A percentile compares a stretch with the other conserved stretches of the same genome.
Evolutionary conservation across 2,888 invertebrate species (phyloP).

Genomic region (Scrobipalpa costella): DNA sequence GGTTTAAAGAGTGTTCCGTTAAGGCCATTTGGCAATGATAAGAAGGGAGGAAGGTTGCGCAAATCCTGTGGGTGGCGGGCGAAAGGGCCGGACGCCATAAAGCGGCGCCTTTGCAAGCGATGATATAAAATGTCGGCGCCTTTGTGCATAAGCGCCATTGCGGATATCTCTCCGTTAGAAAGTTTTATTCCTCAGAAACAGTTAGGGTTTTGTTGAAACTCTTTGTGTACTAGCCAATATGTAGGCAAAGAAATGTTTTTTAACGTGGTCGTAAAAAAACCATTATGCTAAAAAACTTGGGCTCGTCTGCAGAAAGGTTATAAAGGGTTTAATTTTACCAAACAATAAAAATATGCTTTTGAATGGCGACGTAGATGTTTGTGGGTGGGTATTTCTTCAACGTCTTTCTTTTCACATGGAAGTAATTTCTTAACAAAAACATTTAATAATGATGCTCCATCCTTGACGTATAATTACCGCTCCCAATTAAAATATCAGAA

Average conservation of each 20-base stretch:
- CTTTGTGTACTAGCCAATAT: conserved; percentile 37
- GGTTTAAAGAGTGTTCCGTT: conserved; percentile 41
- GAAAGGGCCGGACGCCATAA: conserved; percentile 56
- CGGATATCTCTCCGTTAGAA: conserved; percentile 54
- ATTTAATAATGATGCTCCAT: background rate
- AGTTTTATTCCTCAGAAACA: conserved; percentile 68
- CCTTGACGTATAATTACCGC: too few relatives aligned
- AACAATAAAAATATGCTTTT: conserved; percentile 22
- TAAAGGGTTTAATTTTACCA: conserved; percentile 33
- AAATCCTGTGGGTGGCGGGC: conserved; percentile 61
- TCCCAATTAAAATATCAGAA: too few relatives aligned
- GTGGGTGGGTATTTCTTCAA: background rate
- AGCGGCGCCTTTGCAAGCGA: conserved; percentile 59
- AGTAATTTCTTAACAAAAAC: background rate
- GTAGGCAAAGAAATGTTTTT: conserved; percentile 23
- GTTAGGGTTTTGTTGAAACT: conserved; percentile 49
- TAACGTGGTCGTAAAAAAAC: conserved; percentile 26
- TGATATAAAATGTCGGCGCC: conserved; percentile 70
- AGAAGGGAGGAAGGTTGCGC: conserved; percentile 54
- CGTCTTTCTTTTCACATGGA: background rate
- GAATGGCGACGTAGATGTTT: background rate
- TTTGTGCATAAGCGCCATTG: conserved; percentile 59
- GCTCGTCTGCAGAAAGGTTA: background rate
- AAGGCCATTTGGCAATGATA: conserved; percentile 49
- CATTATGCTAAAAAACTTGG: conserved; percentile 24